These are phyloP conservation scores for Champsocephalus esox DNA, from an alignment of 2,797 vertebrate species.

Conservation along the genomic window DNA sequence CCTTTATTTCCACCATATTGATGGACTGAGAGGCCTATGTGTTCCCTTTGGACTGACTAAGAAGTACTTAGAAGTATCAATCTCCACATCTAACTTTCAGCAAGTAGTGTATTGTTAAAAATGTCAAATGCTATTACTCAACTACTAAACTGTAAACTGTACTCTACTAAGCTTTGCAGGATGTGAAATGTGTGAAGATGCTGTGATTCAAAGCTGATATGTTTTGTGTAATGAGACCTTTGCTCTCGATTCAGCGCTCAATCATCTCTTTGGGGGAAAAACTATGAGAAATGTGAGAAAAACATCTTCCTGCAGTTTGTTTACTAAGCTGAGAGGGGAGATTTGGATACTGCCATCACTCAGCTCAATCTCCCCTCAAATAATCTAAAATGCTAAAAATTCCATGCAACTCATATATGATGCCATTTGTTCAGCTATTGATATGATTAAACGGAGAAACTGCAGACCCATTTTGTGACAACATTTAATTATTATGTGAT, in stretches of 20 bases:
- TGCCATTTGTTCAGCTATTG: slow-evolving; percentile 22
- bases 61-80: background rate
- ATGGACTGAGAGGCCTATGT: too few species aligned
- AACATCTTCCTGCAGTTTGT: slow-evolving; percentile 24
- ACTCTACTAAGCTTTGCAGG: too few species aligned
- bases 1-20: too few species aligned
- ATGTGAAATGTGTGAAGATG: background rate
- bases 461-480: slow-evolving; percentile 21
- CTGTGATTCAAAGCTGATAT: background rate
- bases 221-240: background rate
- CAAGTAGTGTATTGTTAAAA: background rate
- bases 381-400: slow-evolving; percentile 31
- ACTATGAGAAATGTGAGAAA: background rate
- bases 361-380: slow-evolving; percentile 17
- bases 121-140: background rate
- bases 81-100: background rate
- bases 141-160: background rate
- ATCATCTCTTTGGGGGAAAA: background rate
- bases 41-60: background rate
- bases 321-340: slow-evolving; percentile 32
- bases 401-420: slow-evolving; percentile 9
- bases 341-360: slow-evolving; percentile 6
- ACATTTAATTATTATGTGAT: background rate
- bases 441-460: slow-evolving; percentile 29
- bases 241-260: background rate